Evolutionary conservation across 2,113 vertebrate species (phyloP).

Genomic region (Motacilla tschutschensis): DNA sequence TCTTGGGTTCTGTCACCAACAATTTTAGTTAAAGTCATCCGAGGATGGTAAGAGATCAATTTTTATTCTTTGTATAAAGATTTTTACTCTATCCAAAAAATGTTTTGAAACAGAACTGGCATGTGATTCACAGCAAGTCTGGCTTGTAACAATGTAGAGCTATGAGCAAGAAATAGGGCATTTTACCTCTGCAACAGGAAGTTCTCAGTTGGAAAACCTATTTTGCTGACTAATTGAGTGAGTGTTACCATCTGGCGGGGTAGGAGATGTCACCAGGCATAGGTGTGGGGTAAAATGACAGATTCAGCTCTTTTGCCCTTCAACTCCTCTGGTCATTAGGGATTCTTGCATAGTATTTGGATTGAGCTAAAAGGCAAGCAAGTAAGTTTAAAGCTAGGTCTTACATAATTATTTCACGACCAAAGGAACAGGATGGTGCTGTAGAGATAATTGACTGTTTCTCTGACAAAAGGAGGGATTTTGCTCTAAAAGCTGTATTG

Average conservation of each 20-base stretch:
- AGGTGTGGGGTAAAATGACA: neutral
- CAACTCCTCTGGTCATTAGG: neutral
- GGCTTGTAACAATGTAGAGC: neutral
- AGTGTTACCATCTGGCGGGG: neutral
- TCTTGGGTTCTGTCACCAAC: constrained; percentile 81
- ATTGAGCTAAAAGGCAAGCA: neutral
- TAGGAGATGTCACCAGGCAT: neutral
- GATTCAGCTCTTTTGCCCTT: neutral
- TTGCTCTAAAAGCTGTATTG: neutral
- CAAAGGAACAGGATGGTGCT: neutral
- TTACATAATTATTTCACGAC: neutral
- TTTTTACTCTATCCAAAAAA: neutral
- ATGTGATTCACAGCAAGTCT: neutral
- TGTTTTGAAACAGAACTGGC: neutral
- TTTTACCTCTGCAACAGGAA: neutral
- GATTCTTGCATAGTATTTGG: neutral
- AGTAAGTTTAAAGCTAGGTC: neutral
- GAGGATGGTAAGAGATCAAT: constrained; percentile 88
- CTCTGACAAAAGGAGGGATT: neutral
- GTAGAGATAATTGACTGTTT: neutral
- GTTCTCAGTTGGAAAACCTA: neutral
- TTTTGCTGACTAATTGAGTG: neutral
- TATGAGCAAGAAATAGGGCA: neutral
- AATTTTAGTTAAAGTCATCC: constrained; percentile 83
- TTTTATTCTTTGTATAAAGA: neutral